Evolutionary conservation across 2,888 invertebrate genomes (phyloP).

Genomic region (Mamestra brassicae): DNA sequence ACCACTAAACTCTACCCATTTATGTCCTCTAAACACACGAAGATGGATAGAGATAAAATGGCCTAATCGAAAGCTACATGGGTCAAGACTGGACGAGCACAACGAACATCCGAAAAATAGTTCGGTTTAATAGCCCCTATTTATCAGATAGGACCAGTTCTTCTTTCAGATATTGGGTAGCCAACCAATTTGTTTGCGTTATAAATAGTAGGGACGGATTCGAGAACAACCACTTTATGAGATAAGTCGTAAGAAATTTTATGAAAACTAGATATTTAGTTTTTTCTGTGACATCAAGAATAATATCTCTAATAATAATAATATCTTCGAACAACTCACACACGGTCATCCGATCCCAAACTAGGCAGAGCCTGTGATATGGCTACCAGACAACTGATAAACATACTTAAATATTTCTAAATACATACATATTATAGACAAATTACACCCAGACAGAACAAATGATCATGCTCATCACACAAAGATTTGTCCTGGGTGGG

Average conservation of each 20-base stretch:
- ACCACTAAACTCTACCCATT: background rate
- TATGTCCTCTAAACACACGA: conserved; percentile 7
- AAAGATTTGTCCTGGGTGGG: no score
- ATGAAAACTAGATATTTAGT: background rate
- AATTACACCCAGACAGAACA: no score
- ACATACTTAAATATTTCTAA: no score
- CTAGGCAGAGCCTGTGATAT: no score
- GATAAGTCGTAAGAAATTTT: no score
- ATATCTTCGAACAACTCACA: no score
- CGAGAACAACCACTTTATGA: background rate
- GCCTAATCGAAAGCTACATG: conserved; percentile 19
- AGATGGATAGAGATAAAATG: conserved; percentile 34
- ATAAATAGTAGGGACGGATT: background rate
- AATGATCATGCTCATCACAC: no score
- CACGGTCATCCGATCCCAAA: no score
- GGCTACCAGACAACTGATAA: no score
- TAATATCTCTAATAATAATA: no score
- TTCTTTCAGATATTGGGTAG: background rate
- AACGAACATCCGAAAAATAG: conserved; percentile 16
- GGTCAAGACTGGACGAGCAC: background rate
- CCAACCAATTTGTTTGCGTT: conserved; percentile 5
- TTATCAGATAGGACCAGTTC: conserved; percentile 25
- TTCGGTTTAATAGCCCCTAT: conserved; percentile 14
- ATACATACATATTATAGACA: no score
- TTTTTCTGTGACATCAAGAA: background rate